Evolutionary conservation across 2,888 invertebrate genomes (phyloP).

Genomic region (Pammene aurita): DNA sequence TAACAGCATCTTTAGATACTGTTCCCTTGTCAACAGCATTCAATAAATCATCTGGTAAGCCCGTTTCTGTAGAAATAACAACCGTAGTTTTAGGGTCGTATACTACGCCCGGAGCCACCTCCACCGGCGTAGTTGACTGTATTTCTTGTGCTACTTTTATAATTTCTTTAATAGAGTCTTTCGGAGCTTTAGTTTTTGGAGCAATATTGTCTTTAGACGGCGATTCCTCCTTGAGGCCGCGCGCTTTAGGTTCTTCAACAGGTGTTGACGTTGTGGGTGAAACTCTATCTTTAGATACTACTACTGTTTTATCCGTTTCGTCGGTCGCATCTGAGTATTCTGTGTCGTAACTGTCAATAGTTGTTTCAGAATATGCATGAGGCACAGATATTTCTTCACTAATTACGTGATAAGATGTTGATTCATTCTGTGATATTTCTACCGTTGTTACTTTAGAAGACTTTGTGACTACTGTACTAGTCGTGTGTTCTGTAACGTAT

Average conservation of each 20-base stretch:
- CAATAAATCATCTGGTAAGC: conserved; percentile 85
- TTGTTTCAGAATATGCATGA: conserved; percentile 49
- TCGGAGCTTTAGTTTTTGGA: conserved; percentile 17
- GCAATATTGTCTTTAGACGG: conserved; percentile 25
- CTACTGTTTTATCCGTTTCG: conserved; percentile 52
- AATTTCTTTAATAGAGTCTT: conserved; percentile 35
- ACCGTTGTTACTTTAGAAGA: conserved; percentile 67
- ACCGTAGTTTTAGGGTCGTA: conserved; percentile 89
- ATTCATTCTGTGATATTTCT: conserved; percentile 65
- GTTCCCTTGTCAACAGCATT: conserved; percentile 89
- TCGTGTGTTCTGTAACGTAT: conserved; percentile 61
- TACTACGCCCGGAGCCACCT: conserved; percentile 87
- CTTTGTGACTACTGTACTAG: conserved; percentile 61
- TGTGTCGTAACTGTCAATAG: conserved; percentile 52
- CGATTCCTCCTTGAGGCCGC: neutral
- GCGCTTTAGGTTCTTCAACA: conserved; percentile 8
- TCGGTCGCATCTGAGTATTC: conserved; percentile 52
- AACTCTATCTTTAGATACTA: conserved; percentile 26
- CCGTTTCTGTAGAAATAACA: conserved; percentile 86
- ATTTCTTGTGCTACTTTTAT: conserved; percentile 24
- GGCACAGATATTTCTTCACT: conserved; percentile 57
- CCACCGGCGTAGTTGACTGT: conserved; percentile 77
- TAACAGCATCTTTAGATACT: conserved; percentile 86
- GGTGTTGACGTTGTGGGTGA: conserved; percentile 37
- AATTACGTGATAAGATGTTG: conserved; percentile 60